Evolutionary conservation across 2,113 vertebrate species (phyloP), one percentile per base, ranked within the genome.

Genomic region (Microtus pennsylvanicus): DNA sequence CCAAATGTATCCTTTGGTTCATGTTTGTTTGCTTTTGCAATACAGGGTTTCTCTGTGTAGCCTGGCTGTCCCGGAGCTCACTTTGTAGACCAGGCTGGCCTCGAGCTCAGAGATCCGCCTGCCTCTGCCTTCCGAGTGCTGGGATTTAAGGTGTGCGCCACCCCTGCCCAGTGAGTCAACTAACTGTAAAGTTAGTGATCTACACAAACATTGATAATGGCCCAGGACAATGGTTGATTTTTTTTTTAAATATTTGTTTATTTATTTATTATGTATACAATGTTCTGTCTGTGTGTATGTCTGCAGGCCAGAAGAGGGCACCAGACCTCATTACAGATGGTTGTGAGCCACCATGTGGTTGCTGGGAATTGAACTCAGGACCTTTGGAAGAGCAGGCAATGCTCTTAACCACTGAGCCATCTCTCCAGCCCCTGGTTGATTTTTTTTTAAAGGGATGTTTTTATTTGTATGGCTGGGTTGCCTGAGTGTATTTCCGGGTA

Each of bases 231-330:
- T 2, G 6, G 22, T 61, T 65, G 72, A 28, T 81, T 70, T 58
- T 58, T 58, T 58, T 55, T 94, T 94, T 77, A 38, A 17, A 91
- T n/a, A n/a, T n/a, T n/a, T n/a, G n/a, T n/a, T n/a, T n/a, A n/a
- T n/a, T n/a, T n/a, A n/a, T n/a, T n/a, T n/a, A n/a, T n/a, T n/a
- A n/a, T n/a, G n/a, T n/a, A n/a, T n/a, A n/a, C n/a, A n/a, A n/a
- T n/a, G n/a, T n/a, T n/a, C n/a, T n/a, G n/a, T n/a, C n/a, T n/a
- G n/a, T n/a, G n/a, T n/a, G n/a, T n/a, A n/a, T n/a, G n/a, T n/a
- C n/a, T n/a, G n/a, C n/a, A n/a, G n/a, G n/a, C n/a, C n/a, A n/a
- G n/a, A n/a, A n/a, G n/a, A n/a, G n/a, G n/a, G n/a, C n/a, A n/a
- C n/a, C n/a, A n/a, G n/a, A n/a, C n/a, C n/a, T n/a, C n/a, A n/a